Conservation (phyloP, 2,797 vertebrate genomes). For the Sebastes minor region DNA sequence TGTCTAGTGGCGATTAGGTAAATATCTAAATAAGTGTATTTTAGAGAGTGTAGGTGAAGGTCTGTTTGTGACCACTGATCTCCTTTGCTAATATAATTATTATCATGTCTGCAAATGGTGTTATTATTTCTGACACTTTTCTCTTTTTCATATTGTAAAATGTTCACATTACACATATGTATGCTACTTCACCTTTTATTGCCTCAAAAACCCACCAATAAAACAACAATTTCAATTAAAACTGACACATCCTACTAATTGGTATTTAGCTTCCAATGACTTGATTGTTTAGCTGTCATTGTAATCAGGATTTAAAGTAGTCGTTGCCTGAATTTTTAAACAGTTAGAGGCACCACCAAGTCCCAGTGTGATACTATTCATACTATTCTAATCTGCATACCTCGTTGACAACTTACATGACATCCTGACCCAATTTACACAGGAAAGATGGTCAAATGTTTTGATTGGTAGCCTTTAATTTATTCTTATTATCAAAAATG, state of each 20-base stretch:
- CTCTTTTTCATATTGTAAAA: not conserved
- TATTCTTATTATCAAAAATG: not conserved
- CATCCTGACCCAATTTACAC: not conserved
- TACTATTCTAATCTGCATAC: too few species aligned
- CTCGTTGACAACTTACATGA: not conserved
- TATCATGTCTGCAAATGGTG: not conserved
- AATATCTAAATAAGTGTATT: not conserved
- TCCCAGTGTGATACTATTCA: not conserved
- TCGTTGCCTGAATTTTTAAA: not conserved
- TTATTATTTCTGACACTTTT: not conserved
- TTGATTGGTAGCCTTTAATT: not conserved
- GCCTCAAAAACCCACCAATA: not conserved
- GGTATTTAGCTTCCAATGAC: not conserved
- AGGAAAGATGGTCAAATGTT: not conserved
- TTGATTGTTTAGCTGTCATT: not conserved
- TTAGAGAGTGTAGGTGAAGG: not conserved
- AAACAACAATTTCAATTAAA: not conserved
- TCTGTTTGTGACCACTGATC: not conserved
- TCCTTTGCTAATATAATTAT: not conserved
- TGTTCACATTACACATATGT: accelerated
- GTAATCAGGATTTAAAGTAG: not conserved
- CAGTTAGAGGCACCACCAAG: not conserved
- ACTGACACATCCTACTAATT: constrained; percentile 4
- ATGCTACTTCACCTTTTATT: not conserved
- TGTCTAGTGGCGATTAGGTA: not conserved